A percentile compares a stretch with the other conserved stretches of the same genome.
Evolutionary conservation across 2,888 invertebrate species (phyloP).

Genomic region (Eucera pruinosa): DNA sequence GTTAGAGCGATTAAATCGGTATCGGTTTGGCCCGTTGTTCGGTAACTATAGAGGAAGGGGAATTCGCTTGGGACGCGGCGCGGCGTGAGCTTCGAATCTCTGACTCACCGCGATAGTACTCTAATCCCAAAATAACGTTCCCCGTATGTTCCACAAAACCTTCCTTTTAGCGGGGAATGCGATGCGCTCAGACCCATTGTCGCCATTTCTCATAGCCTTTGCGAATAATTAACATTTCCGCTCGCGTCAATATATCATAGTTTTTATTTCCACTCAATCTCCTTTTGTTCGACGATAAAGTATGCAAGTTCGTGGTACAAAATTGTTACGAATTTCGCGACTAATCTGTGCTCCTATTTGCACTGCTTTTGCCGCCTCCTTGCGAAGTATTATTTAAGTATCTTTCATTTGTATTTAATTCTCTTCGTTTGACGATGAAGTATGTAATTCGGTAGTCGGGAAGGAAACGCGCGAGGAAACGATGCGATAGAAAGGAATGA

Average conservation of each 20-base stretch:
- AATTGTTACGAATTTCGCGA: too few species aligned
- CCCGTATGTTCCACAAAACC: conserved; percentile 59
- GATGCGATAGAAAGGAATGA: conserved; percentile 5
- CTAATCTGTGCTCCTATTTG: too few species aligned
- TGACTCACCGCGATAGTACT: conserved; percentile 59
- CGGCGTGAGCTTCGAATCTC: conserved; percentile 48
- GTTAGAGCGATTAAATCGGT: conserved; percentile 12
- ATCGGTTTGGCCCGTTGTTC: conserved; percentile 24
- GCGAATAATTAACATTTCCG: conserved; percentile 6
- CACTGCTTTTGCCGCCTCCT: too few species aligned
- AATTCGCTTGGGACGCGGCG: conserved; percentile 21
- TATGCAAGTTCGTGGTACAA: too few species aligned
- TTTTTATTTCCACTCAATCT: background rate
- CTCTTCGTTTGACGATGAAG: too few species aligned
- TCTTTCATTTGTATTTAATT: too few species aligned
- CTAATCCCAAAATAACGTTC: conserved; percentile 59
- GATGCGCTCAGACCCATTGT: conserved; percentile 33
- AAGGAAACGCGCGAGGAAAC: too few species aligned
- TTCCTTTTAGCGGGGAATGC: conserved; percentile 51
- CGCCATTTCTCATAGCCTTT: conserved; percentile 19
- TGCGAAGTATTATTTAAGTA: too few species aligned
- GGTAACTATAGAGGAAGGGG: conserved; percentile 27
- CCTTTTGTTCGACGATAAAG: too few species aligned
- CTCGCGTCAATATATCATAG: background rate
- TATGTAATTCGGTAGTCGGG: too few species aligned